phyloP scores from a whole-genome alignment of 2,797 vertebrate genomes.

The Cetoscarus ocellatus region DNA sequence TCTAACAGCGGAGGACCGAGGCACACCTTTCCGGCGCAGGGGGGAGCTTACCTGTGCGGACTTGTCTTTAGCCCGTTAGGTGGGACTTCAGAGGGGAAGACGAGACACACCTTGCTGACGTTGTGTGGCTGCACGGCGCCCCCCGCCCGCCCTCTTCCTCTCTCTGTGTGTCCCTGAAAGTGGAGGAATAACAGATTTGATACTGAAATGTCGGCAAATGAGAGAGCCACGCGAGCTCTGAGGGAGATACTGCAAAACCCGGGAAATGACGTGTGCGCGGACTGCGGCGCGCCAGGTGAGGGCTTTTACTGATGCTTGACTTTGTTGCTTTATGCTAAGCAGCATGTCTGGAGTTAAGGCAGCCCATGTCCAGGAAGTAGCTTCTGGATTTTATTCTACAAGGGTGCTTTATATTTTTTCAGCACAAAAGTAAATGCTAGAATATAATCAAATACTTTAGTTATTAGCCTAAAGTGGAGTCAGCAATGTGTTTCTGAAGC shows the following conservation, averaged over 20 bases:
- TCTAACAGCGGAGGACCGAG: not conserved
- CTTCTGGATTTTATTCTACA: no score
- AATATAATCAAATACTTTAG: no score
- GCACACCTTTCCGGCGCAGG: not conserved
- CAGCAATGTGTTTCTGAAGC: no score
- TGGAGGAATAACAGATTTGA: slow-evolving; percentile 1
- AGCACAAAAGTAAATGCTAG: no score
- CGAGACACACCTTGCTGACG: slow-evolving; percentile 48
- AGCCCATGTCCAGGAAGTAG: not conserved
- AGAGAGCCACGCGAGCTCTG: slow-evolving; percentile 72
- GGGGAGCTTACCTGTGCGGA: slow-evolving; percentile 60
- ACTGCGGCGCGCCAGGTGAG: slow-evolving; percentile 84
- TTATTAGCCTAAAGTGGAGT: no score
- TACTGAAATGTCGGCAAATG: slow-evolving; percentile 73
- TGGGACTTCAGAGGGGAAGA: slow-evolving; percentile 5
- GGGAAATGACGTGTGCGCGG: slow-evolving; percentile 82
- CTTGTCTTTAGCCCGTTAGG: slow-evolving; percentile 38
- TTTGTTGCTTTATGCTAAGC: not conserved
- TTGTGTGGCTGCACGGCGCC: not conserved
- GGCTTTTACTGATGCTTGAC: accelerated
- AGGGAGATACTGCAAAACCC: slow-evolving; percentile 73
- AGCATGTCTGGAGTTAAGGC: not conserved
- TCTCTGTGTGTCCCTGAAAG: not conserved
- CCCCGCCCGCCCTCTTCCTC: not conserved
- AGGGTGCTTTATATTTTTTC: no score